phyloP scores from a whole-genome alignment of 2,113 vertebrate genomes.

The Ciconia stormi region DNA sequence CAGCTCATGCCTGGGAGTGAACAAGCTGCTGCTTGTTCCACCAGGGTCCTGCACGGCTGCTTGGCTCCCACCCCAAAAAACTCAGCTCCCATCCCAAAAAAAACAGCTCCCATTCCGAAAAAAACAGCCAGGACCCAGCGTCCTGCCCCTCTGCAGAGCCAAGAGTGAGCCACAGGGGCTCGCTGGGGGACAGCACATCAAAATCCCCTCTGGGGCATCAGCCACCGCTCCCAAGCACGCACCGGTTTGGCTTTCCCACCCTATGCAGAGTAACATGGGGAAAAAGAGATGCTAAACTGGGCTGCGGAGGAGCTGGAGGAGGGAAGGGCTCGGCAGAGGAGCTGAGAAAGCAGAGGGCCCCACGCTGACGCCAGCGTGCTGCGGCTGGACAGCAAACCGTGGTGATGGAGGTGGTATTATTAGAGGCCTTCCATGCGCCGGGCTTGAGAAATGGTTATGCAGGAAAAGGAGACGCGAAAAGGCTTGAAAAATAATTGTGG shows the following conservation, averaged over 20 bases:
- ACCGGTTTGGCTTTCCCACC: background rate
- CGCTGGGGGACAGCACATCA: accelerated
- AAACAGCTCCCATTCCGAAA: background rate
- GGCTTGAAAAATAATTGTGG: slow-evolving; percentile 44
- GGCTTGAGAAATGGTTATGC: slow-evolving; percentile 35
- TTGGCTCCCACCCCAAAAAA: background rate
- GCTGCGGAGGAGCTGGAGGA: background rate
- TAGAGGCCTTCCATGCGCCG: background rate
- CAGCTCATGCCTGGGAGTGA: accelerated
- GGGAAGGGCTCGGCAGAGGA: background rate
- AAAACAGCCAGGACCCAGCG: background rate
- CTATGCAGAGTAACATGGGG: accelerated
- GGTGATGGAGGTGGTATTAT: background rate
- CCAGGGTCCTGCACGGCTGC: accelerated
- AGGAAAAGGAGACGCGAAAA: slow-evolving; percentile 1
- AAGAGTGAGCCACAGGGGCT: background rate
- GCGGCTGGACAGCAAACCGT: background rate
- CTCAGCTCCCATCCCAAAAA: background rate
- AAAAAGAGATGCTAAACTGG: background rate
- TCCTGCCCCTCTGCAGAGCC: background rate
- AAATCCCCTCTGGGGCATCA: background rate
- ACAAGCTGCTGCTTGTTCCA: background rate
- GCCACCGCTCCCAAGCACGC: accelerated
- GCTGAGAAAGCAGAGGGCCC: background rate
- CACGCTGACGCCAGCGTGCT: accelerated